phyloP scores from a whole-genome alignment of 2,888 invertebrate genomes.

The Pyrrhosoma nymphula region DNA sequence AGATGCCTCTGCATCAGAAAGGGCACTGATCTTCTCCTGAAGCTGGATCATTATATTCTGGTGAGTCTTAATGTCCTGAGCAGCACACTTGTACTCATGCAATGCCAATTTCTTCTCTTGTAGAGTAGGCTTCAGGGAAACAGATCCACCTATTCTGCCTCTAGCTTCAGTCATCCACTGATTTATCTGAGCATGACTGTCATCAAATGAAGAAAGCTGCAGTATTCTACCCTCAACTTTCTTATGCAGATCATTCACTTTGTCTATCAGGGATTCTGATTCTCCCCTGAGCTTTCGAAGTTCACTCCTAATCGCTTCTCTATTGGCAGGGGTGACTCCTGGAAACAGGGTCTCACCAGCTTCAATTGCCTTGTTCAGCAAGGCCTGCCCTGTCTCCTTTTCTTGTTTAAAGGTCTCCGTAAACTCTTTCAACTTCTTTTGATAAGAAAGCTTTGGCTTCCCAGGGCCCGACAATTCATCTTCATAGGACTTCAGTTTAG shows the following conservation, averaged over 20 bases:
- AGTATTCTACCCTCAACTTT: constrained; percentile 93
- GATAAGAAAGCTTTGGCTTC: constrained; percentile 84
- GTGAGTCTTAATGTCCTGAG: constrained; percentile 93
- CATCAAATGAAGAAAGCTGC: constrained; percentile 95
- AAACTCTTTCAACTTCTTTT: constrained; percentile 85
- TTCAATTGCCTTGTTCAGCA: constrained; percentile 90
- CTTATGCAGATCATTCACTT: constrained; percentile 91
- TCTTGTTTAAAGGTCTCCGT: constrained; percentile 86
- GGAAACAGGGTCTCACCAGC: constrained; percentile 93
- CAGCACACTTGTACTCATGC: constrained; percentile 88
- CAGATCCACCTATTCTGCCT: constrained; percentile 85
- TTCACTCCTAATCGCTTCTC: constrained; percentile 91
- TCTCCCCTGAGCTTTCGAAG: constrained; percentile 88
- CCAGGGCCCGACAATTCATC: constrained; percentile 85
- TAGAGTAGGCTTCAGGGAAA: constrained; percentile 88
- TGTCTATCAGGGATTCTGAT: constrained; percentile 91
- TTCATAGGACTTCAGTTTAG: constrained; percentile 84
- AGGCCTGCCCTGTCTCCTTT: constrained; percentile 88
- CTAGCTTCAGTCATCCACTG: constrained; percentile 92
- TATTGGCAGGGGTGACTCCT: constrained; percentile 91
- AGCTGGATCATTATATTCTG: constrained; percentile 91
- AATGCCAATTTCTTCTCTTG: constrained; percentile 93
- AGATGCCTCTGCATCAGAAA: constrained; percentile 90
- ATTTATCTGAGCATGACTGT: constrained; percentile 91
- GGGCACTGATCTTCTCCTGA: constrained; percentile 88